Conservation (phyloP, 1,140 invertebrate genomes). For the Drosophila mojavensis region DNA sequence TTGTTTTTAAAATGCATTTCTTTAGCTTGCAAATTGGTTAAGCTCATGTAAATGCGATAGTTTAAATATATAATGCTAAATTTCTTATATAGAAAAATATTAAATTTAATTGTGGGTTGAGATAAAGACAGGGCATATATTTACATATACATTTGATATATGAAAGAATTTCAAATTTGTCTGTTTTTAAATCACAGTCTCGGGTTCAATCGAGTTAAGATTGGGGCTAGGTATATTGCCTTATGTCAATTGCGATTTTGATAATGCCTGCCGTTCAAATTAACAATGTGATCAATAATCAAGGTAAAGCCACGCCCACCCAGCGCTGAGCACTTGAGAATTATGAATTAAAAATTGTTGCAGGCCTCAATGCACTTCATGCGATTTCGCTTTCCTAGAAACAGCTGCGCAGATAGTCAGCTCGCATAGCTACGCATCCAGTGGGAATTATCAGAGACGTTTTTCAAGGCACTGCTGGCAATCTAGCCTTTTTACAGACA, state of each 20-base stretch:
- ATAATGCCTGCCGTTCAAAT: conserved; percentile 1
- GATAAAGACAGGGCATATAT: no score
- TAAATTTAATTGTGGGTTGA: no score
- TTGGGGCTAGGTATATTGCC: background rate
- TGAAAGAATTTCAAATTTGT: no score
- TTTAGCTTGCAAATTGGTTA: no score
- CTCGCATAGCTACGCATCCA: background rate
- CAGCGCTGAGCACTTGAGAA: conserved; percentile 9
- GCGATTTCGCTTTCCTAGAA: background rate
- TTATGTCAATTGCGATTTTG: background rate
- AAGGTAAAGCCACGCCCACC: conserved; percentile 55
- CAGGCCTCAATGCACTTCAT: conserved; percentile 9
- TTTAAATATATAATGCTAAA: no score
- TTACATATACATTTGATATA: no score
- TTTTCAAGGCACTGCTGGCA: background rate
- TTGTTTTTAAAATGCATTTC: no score
- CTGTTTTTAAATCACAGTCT: background rate
- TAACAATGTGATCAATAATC: conserved; percentile 57
- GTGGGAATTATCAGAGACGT: conserved; percentile 1
- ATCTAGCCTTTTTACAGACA: no score
- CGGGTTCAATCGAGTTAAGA: background rate
- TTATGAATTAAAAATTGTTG: conserved; percentile 65
- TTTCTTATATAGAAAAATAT: no score
- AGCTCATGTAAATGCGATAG: no score
- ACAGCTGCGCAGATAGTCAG: background rate